Base-by-base conservation (phyloP, 2,888 invertebrate species). In the Podotricha telesiphe region DNA sequence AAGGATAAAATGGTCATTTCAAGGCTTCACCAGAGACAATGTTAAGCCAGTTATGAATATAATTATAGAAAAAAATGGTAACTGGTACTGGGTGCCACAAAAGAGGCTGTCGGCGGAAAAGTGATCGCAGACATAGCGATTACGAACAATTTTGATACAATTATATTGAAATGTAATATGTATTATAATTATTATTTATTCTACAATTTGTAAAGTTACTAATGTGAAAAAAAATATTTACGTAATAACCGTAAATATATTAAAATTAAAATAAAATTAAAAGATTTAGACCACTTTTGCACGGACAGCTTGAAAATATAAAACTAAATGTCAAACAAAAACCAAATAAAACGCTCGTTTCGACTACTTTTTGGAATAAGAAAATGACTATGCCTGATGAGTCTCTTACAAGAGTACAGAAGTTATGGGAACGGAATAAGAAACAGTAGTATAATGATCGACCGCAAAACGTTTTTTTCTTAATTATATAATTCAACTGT, bases 1-100 rank as follows among this genome's bases (percentile, higher is more conserved):
- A 34, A 69, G 48, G 40, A 59, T 59, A 59, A 67, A 62, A 62
- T 62, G 48, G 19, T 37, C 42, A 45, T n/a, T 45, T 45, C 22
- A 45, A 59, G 59, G 42, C 17, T 45, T 20, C 20, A 58, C 17
- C 48, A 34, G 34, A 62, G 34, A 62, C 13, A 48, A 62, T 62
- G 48, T 28, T 47, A 15, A 62, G 28, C 28, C 34, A 62, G 13
- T 62, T 48, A 48, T 28, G 48, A 62, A 19, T 47, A 61, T 28
- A 61, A 62, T 62, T 62, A 34, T 17, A 34, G n/a, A n/a, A n/a
- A 47, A 7, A 19, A 19, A 62, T 62, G 34, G 48, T 59, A 59
- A 59, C 59, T 59, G 59, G 59, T 59, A 59, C 59, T 10, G 45
- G n/a, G 59, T 45, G n/a, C 20, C 59, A 59, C 59, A 45, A 6